These are phyloP conservation scores for Gerris buenoi DNA, from an alignment of 1,140 invertebrate genomes.

Conservation along the genomic window DNA sequence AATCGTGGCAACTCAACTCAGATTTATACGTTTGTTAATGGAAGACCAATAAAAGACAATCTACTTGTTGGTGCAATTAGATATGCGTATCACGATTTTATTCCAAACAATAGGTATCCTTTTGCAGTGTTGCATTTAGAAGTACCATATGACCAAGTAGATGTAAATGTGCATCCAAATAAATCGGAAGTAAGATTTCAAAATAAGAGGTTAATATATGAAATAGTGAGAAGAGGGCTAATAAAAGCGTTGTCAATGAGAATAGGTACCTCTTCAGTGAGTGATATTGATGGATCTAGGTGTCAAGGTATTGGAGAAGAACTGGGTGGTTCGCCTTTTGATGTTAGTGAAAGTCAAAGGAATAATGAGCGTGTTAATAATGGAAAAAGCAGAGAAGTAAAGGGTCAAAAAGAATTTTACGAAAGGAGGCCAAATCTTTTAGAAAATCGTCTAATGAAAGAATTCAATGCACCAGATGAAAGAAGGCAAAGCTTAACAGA, in stretches of 20 bases:
- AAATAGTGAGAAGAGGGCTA: too few species aligned
- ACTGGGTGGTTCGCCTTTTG: constrained; percentile 1
- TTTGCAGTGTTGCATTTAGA: constrained; percentile 1
- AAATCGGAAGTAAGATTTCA: too few species aligned
- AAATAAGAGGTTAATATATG: too few species aligned
- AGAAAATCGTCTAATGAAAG: too few species aligned
- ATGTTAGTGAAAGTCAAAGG: constrained; percentile 1
- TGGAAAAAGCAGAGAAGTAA: constrained; percentile 1
- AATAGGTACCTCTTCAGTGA: constrained; percentile 1
- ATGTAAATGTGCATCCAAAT: too few species aligned
- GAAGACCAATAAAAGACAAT: too few species aligned
- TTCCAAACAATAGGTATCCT: too few species aligned
- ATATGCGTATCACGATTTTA: too few species aligned
- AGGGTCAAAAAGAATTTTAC: constrained; percentile 1
- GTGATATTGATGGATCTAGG: constrained; percentile 1
- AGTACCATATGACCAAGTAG: constrained; percentile 1
- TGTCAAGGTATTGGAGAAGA: constrained; percentile 1
- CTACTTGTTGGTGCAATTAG: constrained; percentile 1
- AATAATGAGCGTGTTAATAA: constrained; percentile 1
- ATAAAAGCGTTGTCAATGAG: too few species aligned
- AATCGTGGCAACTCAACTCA: constrained; percentile 1
- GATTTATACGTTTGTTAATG: too few species aligned
- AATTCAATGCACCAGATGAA: too few species aligned
- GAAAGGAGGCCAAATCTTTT: constrained; percentile 1
- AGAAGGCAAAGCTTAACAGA: background rate